Evolutionary conservation across 2,797 vertebrate genomes (phyloP), one percentile per base, ranked within the genome.

Genomic region (Acipenser transmontanus): DNA sequence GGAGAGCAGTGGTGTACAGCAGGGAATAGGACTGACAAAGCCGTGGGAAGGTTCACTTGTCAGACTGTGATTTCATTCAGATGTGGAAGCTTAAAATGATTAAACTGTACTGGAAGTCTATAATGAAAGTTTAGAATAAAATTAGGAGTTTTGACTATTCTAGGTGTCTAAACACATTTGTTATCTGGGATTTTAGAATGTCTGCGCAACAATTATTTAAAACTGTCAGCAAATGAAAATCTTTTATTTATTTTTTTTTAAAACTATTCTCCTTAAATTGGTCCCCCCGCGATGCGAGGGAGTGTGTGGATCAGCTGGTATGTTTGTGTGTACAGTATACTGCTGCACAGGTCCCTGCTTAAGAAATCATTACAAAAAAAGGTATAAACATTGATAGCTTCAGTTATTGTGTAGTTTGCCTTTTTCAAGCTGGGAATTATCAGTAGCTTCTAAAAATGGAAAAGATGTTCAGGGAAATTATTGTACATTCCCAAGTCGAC

Each of bases 21-120:
- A 6, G 64, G 49, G 59, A 48, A 50, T 17, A 6, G 7, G 9
- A 2, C 1, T 47, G 50, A 56, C 63, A 13, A n/a, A 52, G 17
- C 47, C 34, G 7, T 5, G 7, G 7, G 14, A 49, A 12, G 8
- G 49, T 60, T 66, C 68, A 69, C 68, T 61, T 67, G 66, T 49
- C 62, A 73, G 64, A 11, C 49, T 17, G 0, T 34, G 60, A 61
- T 61, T 61, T 49, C 6, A 61, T 17, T 61, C 14, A 20, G 50
- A 65, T 17, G 50, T 51, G 50, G 51, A 54, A 13, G 66, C 71
- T 79, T 66, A 73, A 75, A 82, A 81, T 82, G 77, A 84, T 82
- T 77, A 78, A 82, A 79, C 78, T 82, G 79, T 84, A 81, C 17
- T 61, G 76, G 77, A n/a, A 9, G 74, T 82, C 83, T 84, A 62